Conservation (phyloP, 2,113 vertebrate genomes). For the Embiotoca jacksoni region DNA sequence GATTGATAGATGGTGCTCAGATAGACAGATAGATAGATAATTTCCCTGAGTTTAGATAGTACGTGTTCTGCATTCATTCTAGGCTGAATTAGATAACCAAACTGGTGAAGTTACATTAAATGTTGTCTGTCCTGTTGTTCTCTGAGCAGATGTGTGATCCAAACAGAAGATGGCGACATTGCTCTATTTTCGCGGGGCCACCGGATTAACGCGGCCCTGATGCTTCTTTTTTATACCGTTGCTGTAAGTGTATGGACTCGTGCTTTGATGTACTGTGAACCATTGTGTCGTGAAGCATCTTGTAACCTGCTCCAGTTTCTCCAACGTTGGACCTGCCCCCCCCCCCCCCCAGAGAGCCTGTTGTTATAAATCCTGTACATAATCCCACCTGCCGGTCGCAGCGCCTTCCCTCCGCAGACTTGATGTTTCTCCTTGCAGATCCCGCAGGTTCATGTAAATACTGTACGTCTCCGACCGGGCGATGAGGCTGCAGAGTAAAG, state of each 20-base stretch:
- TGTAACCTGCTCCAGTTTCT: constrained; percentile 54
- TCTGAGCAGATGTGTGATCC: constrained; percentile 48
- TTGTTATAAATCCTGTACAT: constrained; percentile 64
- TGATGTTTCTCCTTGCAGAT: constrained; percentile 39
- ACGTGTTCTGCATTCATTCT: constrained; percentile 57
- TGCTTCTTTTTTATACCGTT: constrained; percentile 70
- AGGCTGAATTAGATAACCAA: constrained; percentile 54
- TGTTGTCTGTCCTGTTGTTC: constrained; percentile 59
- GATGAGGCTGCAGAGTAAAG: constrained; percentile 6
- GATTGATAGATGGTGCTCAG: constrained; percentile 38
- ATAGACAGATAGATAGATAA: constrained; percentile 47
- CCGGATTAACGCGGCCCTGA: constrained; percentile 8
- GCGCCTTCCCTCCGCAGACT: constrained; percentile 6
- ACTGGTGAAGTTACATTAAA: constrained; percentile 37
- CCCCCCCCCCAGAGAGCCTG: constrained; percentile 29
- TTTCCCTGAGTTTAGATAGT: constrained; percentile 54
- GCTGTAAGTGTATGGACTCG: constrained; percentile 50
- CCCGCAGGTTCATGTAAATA: constrained; percentile 65
- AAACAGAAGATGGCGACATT: constrained; percentile 66
- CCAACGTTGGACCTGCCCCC: too few relatives aligned
- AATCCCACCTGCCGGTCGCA: constrained; percentile 9
- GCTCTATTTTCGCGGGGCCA: constrained; percentile 54
- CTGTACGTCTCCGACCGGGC: constrained; percentile 12
- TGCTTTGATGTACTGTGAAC: constrained; percentile 69
- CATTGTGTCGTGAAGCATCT: constrained; percentile 77